Conservation (phyloP, 2,888 invertebrate species). For the Ormyrus labotus region DNA sequence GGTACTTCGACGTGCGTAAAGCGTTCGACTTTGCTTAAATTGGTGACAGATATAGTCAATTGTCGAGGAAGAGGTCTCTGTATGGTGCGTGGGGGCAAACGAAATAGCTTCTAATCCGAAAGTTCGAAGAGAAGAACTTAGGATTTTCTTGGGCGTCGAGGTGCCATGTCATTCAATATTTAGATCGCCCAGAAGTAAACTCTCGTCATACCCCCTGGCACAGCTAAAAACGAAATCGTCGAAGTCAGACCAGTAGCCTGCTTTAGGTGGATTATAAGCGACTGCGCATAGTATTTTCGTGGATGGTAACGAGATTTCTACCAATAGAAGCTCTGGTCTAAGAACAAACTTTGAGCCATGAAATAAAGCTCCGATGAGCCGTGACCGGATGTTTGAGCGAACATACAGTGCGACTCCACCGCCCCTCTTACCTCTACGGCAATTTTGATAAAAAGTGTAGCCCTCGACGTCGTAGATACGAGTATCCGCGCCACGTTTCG, state of each 20-base stretch:
- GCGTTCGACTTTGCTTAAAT: too few species aligned
- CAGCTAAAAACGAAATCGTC: background rate
- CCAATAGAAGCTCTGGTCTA: background rate
- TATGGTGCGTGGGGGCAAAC: background rate
- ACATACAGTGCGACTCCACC: too few species aligned
- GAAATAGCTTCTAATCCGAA: background rate
- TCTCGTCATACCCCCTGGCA: background rate
- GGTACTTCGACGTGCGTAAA: background rate
- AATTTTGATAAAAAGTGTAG: too few species aligned
- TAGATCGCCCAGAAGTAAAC: background rate
- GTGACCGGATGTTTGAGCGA: too few species aligned
- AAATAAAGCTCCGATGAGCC: too few species aligned
- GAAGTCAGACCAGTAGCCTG: slow-evolving; percentile 2
- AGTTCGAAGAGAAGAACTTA: background rate
- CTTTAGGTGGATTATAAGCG: slow-evolving; percentile 2
- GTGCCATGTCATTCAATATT: background rate
- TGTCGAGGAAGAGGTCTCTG: background rate
- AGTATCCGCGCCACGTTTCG: too few species aligned
- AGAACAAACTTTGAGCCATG: too few species aligned
- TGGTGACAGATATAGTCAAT: background rate
- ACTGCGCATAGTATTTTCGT: background rate
- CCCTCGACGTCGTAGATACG: too few species aligned
- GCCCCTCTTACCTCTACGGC: too few species aligned
- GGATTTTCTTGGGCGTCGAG: background rate
- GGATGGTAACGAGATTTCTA: background rate